These are phyloP conservation scores for Calliopsis andreniformis DNA, from an alignment of 1,140 invertebrate species.

Conservation along the genomic window DNA sequence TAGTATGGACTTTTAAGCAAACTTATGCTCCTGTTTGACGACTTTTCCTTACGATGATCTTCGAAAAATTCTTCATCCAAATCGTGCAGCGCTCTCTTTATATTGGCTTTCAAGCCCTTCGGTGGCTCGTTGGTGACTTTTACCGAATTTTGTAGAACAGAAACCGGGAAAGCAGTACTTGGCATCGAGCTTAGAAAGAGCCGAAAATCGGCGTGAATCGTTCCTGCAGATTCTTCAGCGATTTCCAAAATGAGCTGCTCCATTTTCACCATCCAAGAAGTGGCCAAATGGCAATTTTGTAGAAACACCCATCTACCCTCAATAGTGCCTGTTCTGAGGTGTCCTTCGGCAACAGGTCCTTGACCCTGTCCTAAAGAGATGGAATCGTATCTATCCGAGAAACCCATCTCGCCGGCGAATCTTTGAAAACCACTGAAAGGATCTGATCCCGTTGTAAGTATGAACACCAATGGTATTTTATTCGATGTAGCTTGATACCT, in stretches of 20 bases:
- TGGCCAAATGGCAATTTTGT: conserved; percentile 95
- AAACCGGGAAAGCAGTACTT: conserved; percentile 92
- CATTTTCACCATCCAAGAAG: conserved; percentile 93
- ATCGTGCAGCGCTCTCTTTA: conserved; percentile 90
- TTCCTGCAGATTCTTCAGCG: conserved; percentile 82
- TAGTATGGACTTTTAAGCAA: no score
- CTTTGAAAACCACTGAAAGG: conserved; percentile 90
- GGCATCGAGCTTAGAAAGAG: conserved; percentile 95
- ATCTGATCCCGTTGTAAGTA: conserved; percentile 95
- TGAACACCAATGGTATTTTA: conserved; percentile 91
- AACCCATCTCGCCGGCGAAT: conserved; percentile 91
- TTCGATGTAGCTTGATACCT: conserved; percentile 89
- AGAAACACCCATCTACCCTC: conserved; percentile 93
- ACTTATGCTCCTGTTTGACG: no score
- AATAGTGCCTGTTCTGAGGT: conserved; percentile 88
- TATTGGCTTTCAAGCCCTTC: conserved; percentile 91
- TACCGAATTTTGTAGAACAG: conserved; percentile 94
- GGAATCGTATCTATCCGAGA: conserved; percentile 87
- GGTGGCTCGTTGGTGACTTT: conserved; percentile 97
- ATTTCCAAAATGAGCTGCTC: conserved; percentile 88
- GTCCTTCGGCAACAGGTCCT: conserved; percentile 90
- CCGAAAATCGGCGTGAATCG: conserved; percentile 87
- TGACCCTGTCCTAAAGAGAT: conserved; percentile 96
- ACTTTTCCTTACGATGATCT: conserved; percentile 84
- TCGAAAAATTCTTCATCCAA: conserved; percentile 91